A percentile compares a stretch with the other conserved stretches of the same genome.
These are phyloP conservation scores for Herpailurus yagouaroundi DNA, from an alignment of 2,113 vertebrate species.

Conservation along the genomic window DNA sequence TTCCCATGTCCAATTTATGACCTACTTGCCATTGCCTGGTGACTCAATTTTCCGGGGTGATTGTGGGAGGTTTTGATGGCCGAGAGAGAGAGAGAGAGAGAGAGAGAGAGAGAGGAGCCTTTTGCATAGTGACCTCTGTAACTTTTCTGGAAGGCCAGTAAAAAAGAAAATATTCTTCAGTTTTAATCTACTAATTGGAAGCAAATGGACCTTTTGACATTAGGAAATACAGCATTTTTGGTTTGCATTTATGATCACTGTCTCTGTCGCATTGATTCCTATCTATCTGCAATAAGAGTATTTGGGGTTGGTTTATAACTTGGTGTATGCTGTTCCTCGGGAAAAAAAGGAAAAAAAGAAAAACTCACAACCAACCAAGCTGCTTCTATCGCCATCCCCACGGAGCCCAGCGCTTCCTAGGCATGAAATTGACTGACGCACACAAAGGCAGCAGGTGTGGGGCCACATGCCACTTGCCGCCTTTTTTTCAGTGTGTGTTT, in stretches of 20 bases:
- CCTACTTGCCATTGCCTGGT: not conserved
- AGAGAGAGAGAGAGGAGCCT: not conserved
- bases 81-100: no score
- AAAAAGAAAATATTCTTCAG: constrained; percentile 6
- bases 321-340: constrained; percentile 16
- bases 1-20: fast-evolving
- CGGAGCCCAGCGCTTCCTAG: constrained; percentile 60
- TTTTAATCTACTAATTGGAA: constrained; percentile 57
- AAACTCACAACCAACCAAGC: not conserved
- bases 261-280: constrained; percentile 63
- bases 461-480: constrained; percentile 41
- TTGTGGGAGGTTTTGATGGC: not conserved
- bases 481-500: constrained; percentile 69
- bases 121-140: not conserved
- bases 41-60: not conserved
- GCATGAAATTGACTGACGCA: constrained; percentile 64
- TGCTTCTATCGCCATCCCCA: constrained; percentile 54
- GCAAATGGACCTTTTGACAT: constrained; percentile 53
- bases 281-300: constrained; percentile 33
- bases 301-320: constrained; percentile 49
- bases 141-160: not conserved
- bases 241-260: constrained; percentile 64
- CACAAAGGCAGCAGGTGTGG: constrained; percentile 79
- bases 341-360: not conserved
- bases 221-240: constrained; percentile 47